These are phyloP conservation scores for Thunnus maccoyii DNA, from an alignment of 2,113 vertebrate species.

Conservation along the genomic window DNA sequence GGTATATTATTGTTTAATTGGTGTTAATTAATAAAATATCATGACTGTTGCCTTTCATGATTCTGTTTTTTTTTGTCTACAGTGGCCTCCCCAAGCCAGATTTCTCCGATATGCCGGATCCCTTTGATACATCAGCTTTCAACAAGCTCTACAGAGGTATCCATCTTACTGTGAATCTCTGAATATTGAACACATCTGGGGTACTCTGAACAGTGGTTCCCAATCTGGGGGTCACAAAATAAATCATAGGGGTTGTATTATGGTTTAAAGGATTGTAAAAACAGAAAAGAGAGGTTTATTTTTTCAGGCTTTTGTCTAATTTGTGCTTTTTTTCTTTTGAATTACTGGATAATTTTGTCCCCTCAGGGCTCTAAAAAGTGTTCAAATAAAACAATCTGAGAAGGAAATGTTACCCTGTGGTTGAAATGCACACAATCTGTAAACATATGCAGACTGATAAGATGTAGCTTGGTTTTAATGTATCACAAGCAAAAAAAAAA, in stretches of 20 bases:
- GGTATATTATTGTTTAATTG: constrained; percentile 11
- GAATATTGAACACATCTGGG: constrained; percentile 26
- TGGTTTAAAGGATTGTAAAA: background rate
- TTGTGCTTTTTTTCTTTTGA: background rate
- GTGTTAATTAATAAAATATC: background rate
- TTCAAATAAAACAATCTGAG: background rate
- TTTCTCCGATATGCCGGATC: constrained; percentile 92
- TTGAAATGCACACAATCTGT: background rate
- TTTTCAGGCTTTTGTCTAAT: background rate
- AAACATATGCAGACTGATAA: background rate
- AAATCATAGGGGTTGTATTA: background rate
- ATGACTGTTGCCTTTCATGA: background rate
- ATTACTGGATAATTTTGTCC: background rate
- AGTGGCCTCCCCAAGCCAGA: constrained; percentile 90
- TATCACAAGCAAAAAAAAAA: background rate
- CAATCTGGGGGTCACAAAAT: background rate
- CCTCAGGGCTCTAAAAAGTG: background rate
- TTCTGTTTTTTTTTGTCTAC: constrained; percentile 25
- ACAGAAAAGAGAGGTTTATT: background rate
- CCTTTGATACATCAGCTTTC: constrained; percentile 94
- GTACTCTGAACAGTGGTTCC: background rate
- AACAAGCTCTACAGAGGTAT: constrained; percentile 96
- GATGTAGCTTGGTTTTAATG: background rate
- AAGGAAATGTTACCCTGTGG: background rate
- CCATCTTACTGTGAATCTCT: background rate